Evolutionary conservation across 1,140 invertebrate species (phyloP), one percentile per base, ranked within the genome.

Genomic region (Trypoxylus dichotomus): DNA sequence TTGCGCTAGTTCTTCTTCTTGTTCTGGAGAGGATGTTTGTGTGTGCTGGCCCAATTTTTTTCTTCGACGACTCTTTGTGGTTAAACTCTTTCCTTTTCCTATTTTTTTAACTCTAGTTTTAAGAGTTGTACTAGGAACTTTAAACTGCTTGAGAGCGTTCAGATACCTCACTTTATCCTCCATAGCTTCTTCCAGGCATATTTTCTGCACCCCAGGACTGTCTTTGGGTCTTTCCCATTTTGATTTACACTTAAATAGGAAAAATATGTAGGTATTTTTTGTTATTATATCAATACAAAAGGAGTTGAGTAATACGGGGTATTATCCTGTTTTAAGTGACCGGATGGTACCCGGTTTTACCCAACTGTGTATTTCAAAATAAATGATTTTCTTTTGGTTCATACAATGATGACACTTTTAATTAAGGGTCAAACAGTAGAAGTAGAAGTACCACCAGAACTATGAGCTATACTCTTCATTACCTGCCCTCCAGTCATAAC

Each of bases 131-230:
- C 78, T 76, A 42, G 82, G 78, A 41, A 80, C 79, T 47, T 77
- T 43, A 63, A 77, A 81, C 32, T 54, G 41, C 73, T 77, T 75
- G 25, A 79, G 77, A 54, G 78, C 81, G 58, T 74, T 74, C 63
- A 79, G 75, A 74, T 79, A 80, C 47, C 78, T 79, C 78, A 82
- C 79, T 78, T 72, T 78, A 54, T 73, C 72, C 47, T 78, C 77
- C 43, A 79, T 54, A 54, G 81, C 78, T 75, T 71, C 79, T 72
- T 78, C 60, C n/a, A 81, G 42, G 77, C 80, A 80, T 82, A 19
- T 79, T 74, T 60, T 80, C 80, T 79, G 78, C 80, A 60, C 78
- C 60, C 82, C 81, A 80, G 74, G 32, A 71, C 73, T 72, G 76
- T 75, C 80, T 60, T 60, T 60, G 2, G 58, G 15, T 60, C n/a